A percentile compares a stretch with the other conserved stretches of the same genome.
phyloP scores from a whole-genome alignment of 2,797 vertebrate species.

The Pterois miles region DNA sequence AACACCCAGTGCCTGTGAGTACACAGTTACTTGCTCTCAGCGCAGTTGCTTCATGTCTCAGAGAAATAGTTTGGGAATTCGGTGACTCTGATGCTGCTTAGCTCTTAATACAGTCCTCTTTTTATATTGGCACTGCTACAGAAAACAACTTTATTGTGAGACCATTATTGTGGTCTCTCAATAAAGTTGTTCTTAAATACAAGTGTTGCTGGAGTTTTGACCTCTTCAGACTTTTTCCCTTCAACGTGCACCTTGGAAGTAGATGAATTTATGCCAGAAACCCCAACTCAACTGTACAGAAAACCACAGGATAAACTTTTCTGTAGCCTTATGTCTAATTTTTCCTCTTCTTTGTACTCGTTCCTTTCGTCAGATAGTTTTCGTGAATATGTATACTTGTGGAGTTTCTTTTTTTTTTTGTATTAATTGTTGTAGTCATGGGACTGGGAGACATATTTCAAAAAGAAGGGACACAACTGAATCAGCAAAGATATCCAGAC shows the following conservation, averaged over 20 bases:
- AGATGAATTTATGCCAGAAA: no score
- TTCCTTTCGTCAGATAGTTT: background rate
- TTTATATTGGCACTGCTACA: background rate
- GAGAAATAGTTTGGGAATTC: background rate
- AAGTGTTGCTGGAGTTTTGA: no score
- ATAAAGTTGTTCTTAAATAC: no score
- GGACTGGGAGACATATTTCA: background rate
- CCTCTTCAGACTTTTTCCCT: no score
- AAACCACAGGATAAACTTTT: background rate
- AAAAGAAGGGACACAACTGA: background rate
- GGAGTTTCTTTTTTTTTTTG: background rate
- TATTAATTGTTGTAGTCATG: background rate
- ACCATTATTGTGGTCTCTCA: no score
- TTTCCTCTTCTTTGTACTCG: background rate
- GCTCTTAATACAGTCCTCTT: background rate
- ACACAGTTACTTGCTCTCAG: background rate
- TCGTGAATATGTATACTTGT: background rate
- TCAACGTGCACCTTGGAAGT: no score
- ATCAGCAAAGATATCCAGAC: background rate
- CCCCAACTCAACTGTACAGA: background rate
- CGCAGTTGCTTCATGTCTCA: background rate
- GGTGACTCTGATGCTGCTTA: background rate
- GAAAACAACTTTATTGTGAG: background rate
- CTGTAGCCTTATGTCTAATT: background rate
- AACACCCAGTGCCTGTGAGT: conserved; percentile 67